Evolutionary conservation across 2,888 invertebrate species (phyloP).

Genomic region (Xylota segnis): DNA sequence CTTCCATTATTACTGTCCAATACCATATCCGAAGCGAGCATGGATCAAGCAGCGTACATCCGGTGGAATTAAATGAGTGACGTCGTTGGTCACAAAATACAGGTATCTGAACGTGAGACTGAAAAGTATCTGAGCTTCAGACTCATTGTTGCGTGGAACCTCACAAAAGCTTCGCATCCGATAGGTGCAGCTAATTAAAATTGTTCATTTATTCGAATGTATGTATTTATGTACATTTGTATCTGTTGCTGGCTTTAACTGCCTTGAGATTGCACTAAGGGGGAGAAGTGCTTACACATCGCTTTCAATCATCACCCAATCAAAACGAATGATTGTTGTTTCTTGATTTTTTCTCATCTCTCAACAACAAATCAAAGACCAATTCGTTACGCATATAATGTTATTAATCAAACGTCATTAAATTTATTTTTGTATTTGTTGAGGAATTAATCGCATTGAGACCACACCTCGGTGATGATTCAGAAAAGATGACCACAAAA

Average conservation of each 20-base stretch:
- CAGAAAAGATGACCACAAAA: conserved; percentile 17
- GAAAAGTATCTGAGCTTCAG: conserved; percentile 31
- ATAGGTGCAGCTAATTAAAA: background rate
- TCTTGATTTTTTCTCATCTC: conserved; percentile 7
- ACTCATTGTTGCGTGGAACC: conserved; percentile 55
- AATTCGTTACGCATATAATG: conserved; percentile 46
- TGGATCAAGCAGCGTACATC: conserved; percentile 26
- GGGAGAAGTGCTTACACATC: conserved; percentile 36
- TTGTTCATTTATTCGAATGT: background rate
- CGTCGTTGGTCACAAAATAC: background rate
- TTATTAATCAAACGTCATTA: conserved; percentile 25
- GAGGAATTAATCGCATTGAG: conserved; percentile 15
- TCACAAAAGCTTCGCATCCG: conserved; percentile 35
- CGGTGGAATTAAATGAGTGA: conserved; percentile 45
- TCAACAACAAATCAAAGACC: conserved; percentile 41
- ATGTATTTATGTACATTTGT: background rate
- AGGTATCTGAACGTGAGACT: background rate
- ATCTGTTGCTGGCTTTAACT: conserved; percentile 9
- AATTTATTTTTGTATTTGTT: conserved; percentile 10
- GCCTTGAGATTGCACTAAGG: conserved; percentile 2
- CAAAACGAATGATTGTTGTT: conserved; percentile 56
- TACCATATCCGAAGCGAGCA: conserved; percentile 35
- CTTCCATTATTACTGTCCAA: conserved; percentile 35
- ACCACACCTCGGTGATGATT: conserved; percentile 51
- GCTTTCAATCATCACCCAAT: conserved; percentile 53